Base-by-base conservation (phyloP, 2,113 vertebrate genomes). In the Crocuta crocuta region DNA sequence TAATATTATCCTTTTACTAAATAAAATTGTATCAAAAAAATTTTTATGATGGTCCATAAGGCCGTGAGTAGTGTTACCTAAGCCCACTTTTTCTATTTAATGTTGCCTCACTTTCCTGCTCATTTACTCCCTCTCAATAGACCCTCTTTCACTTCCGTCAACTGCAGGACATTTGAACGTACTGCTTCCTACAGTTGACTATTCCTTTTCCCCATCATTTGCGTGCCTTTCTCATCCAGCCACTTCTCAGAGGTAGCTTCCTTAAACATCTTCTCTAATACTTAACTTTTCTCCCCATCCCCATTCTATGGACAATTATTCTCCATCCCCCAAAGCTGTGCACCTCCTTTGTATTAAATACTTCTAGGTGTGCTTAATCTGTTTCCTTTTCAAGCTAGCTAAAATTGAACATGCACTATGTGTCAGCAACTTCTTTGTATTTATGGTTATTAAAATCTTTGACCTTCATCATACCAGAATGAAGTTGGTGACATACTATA, bases 201-300 rank as follows among this genome's bases (percentile, higher is more conserved):
- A 0, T 31, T 45, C 48, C 33, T 55, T 81, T 63, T 2, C 16
- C 9, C 13, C 7, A 0, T 10, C 3, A 0, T 84, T 74, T 43
- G 31, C 26, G 3, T 92, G 12, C 23, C 11, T 84, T 23, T 12
- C 71, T 48, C 13, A 55, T 48, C 23, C 4, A 48, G 4, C 15
- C 9, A 28, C 11, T 19, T 24, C 19, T 1, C 19, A 76, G n/a
- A 45, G 31, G n/a, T 2, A 33, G 21, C 43, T 81, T 80, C 65
- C 21, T 48, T 68, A 66, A 33, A 9, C 53, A 15, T 50, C 4
- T 65, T 39, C 53, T 91, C 35, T 73, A 74, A 53, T 31, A 26
- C n/a, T 10, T 13, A 3, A 3, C 5, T 13, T 70, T 43, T 79
- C 7, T 55, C 10, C 15, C 17, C 66, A 21, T 4, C 3, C 13